Evolutionary conservation across 2,113 vertebrate species (phyloP).

Genomic region (Zosterops borbonicus): DNA sequence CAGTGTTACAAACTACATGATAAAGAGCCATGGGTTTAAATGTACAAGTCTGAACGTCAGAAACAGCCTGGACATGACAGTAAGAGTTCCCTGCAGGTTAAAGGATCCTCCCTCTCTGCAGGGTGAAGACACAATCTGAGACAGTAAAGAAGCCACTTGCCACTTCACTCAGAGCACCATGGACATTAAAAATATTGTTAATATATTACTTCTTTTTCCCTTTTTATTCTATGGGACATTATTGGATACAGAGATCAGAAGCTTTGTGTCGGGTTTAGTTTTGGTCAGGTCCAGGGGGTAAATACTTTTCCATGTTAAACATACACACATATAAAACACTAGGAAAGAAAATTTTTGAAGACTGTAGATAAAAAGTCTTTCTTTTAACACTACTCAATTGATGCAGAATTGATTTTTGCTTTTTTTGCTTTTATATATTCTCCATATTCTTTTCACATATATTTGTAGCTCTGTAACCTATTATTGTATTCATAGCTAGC

Average conservation of each 20-base stretch:
- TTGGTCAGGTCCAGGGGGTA: neutral
- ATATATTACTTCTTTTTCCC: neutral
- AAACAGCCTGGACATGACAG: neutral
- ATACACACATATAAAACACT: neutral
- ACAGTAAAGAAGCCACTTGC: neutral
- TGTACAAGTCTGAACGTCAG: neutral
- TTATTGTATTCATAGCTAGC: neutral
- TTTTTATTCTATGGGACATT: neutral
- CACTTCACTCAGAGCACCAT: neutral
- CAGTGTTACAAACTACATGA: neutral
- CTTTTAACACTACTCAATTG: neutral
- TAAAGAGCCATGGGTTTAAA: neutral
- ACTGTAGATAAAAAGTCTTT: neutral
- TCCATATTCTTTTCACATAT: neutral
- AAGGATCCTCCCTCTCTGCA: neutral
- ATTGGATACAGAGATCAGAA: neutral
- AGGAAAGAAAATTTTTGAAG: neutral
- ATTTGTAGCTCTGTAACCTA: neutral
- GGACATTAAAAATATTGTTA: neutral
- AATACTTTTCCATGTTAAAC: neutral
- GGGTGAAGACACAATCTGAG: neutral
- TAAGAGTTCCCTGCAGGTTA: neutral
- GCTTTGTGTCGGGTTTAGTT: neutral
- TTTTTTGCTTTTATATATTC: neutral
- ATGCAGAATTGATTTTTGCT: neutral